Evolutionary conservation across 1,140 invertebrate genomes (phyloP).

Genomic region (Lepeophtheirus salmonis): DNA sequence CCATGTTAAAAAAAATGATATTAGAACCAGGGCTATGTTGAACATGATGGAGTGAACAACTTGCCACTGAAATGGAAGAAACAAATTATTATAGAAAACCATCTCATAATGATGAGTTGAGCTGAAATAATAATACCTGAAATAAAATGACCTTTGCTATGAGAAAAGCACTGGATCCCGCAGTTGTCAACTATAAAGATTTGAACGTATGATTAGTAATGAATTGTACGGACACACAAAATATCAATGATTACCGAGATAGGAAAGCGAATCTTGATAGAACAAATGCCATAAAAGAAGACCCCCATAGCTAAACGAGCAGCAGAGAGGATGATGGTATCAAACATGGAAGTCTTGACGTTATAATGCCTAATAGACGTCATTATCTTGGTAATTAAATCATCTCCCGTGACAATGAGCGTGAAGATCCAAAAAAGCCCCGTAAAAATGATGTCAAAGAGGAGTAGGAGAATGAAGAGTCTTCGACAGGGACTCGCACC

Average conservation of each 20-base stretch:
- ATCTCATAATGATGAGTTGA: too few species aligned
- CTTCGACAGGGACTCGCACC: background rate
- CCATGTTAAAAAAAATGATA: background rate
- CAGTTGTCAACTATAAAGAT: too few species aligned
- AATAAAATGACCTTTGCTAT: background rate
- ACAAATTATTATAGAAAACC: background rate
- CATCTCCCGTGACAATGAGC: background rate
- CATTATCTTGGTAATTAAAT: background rate
- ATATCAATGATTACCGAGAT: background rate
- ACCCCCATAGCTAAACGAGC: background rate
- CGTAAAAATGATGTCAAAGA: background rate
- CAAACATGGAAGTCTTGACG: conserved; percentile 4
- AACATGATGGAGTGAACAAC: background rate
- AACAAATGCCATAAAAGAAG: background rate
- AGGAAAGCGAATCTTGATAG: background rate
- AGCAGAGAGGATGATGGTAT: background rate
- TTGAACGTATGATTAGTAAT: too few species aligned
- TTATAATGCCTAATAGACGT: background rate
- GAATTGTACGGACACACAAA: too few species aligned
- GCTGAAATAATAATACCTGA: too few species aligned
- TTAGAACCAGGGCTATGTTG: background rate
- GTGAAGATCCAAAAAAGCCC: background rate
- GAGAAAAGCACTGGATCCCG: background rate
- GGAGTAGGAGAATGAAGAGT: background rate
- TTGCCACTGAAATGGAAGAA: background rate